These are phyloP conservation scores for Nicator chloris DNA, from an alignment of 2,113 vertebrate species.

Conservation along the genomic window DNA sequence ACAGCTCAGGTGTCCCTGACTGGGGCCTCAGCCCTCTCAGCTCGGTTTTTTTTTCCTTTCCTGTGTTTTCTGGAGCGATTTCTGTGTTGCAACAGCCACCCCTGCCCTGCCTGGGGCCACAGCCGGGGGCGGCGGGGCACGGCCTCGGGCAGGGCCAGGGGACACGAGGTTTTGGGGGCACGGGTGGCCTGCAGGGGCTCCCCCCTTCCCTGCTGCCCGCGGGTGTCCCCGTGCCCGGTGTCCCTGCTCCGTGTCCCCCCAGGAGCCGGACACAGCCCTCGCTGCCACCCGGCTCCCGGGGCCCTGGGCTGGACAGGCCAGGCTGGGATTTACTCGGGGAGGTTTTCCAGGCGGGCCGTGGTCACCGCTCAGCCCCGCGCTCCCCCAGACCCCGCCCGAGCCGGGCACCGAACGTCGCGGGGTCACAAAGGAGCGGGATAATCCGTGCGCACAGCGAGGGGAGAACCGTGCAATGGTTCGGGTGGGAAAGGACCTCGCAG, in stretches of 20 bases:
- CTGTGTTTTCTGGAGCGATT: not conserved
- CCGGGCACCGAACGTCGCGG: rapidly evolving
- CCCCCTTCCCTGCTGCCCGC: not conserved
- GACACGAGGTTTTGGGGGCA: rapidly evolving
- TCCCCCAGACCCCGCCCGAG: not conserved
- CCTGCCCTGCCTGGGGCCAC: not conserved
- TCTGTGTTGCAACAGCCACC: not conserved
- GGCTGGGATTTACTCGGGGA: not conserved
- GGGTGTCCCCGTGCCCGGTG: not conserved
- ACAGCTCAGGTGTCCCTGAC: not conserved
- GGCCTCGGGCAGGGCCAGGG: not conserved
- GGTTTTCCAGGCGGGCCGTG: not conserved
- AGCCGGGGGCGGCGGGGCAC: rapidly evolving
- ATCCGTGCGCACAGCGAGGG: rapidly evolving
- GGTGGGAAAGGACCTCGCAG: not conserved
- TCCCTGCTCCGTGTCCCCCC: not conserved
- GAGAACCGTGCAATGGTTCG: rapidly evolving
- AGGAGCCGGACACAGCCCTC: not conserved
- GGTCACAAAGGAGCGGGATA: not conserved
- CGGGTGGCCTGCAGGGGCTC: not conserved
- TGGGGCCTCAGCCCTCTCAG: not conserved
- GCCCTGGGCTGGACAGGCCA: no score
- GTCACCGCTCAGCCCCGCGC: not conserved
- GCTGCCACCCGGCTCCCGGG: not conserved
- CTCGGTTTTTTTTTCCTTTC: not conserved